Evolutionary conservation across 2,113 vertebrate species (phyloP).

Genomic region (Monopterus albus): DNA sequence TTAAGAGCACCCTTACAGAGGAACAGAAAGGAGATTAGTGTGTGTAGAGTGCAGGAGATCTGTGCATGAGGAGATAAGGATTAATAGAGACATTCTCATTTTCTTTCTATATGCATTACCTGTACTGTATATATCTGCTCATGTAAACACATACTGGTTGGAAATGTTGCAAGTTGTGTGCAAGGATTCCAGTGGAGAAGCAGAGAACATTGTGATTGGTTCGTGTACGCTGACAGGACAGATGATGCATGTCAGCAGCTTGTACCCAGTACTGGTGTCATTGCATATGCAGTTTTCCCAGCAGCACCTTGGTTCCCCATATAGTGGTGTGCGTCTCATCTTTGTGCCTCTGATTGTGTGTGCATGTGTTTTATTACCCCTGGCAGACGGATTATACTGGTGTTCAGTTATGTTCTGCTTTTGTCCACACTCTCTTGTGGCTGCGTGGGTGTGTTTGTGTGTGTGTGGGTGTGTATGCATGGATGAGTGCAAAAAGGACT

Average conservation of each 20-base stretch:
- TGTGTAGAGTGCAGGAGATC: conserved; percentile 18
- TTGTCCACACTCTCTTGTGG: conserved; percentile 9
- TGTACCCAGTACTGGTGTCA: conserved; percentile 12
- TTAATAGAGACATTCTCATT: background rate
- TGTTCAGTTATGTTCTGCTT: conserved; percentile 10
- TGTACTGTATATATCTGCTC: background rate
- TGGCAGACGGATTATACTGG: conserved; percentile 33
- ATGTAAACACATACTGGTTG: conserved; percentile 1
- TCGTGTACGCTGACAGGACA: conserved; percentile 18
- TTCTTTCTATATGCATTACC: background rate
- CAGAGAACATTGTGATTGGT: conserved; percentile 27
- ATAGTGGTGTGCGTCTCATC: conserved; percentile 4
- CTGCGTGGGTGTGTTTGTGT: conserved; percentile 1
- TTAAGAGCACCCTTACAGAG: conserved; percentile 38
- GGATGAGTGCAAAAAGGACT: conserved; percentile 1
- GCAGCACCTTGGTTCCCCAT: conserved; percentile 11
- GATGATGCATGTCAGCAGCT: conserved; percentile 34
- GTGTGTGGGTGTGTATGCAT: conserved; percentile 9
- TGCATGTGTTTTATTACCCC: conserved; percentile 3
- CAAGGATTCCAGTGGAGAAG: background rate
- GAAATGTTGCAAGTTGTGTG: conserved; percentile 41
- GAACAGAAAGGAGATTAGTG: conserved; percentile 29
- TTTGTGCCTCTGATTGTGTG: conserved; percentile 13
- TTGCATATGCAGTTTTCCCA: conserved; percentile 16
- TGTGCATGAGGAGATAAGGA: background rate